Conservation (phyloP, 2,888 invertebrate species). For the Dysmachus trigonus region DNA sequence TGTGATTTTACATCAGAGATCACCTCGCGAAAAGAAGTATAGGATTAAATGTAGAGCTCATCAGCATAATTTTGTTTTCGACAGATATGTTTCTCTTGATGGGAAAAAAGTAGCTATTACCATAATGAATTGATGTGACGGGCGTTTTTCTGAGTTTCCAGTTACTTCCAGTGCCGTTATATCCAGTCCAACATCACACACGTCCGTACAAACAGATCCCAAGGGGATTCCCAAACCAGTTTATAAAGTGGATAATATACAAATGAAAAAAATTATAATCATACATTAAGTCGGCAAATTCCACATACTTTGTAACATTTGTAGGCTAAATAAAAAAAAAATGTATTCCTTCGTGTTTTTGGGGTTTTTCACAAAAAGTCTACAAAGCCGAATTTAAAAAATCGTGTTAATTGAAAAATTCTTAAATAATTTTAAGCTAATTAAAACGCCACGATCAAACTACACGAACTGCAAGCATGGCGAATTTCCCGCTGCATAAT, state of each 20-base stretch:
- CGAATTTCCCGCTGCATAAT: neutral
- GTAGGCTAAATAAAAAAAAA: neutral
- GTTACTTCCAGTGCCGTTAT: neutral
- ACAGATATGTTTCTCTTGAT: neutral
- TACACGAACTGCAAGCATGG: neutral
- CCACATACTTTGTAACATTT: neutral
- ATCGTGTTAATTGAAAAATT: neutral
- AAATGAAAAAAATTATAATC: neutral
- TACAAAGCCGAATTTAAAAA: neutral
- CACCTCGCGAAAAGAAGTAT: neutral
- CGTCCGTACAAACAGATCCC: neutral
- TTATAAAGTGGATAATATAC: neutral
- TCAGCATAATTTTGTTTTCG: neutral
- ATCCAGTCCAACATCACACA: neutral
- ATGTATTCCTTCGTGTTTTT: neutral
- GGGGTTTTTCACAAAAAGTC: neutral
- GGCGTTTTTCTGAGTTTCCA: neutral
- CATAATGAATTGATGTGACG: neutral
- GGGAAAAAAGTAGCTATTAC: neutral
- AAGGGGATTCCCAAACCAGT: neutral
- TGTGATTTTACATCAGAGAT: neutral
- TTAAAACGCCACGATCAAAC: neutral
- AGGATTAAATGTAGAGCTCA: neutral
- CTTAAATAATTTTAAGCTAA: neutral
- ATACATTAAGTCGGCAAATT: neutral